Evolutionary conservation across 2,888 invertebrate species (phyloP), one percentile per base, ranked within the genome.

Genomic region (Allolobophora icterica): DNA sequence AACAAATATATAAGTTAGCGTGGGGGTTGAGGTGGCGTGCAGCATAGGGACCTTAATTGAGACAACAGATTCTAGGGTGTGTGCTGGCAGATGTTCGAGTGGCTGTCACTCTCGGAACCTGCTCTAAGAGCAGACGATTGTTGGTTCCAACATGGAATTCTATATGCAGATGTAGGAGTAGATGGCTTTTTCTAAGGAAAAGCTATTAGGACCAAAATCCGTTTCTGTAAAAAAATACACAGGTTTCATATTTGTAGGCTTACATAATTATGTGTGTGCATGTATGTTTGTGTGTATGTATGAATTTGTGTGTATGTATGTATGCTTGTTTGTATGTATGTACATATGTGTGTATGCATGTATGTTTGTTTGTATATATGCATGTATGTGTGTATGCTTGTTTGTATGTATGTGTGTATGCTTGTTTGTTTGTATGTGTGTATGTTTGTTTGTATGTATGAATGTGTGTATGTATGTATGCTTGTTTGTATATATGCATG

Each of bases 341-440:
- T 40, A 71, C 38, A 6, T 90, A 38, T 38, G 90, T 90, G 84
- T 35, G 83, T 90, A 35, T 58, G 35, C 71, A 1, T 45, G 52
- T 90, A 24, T 71, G 34, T 90, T 4, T 13, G 19, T 38, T 42
- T 83, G 83, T 89, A 34, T 38, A 4, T 89, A 40, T 90, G 89
- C 90, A n/a, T 40, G 58, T 91, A 71, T 90, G 84, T 90, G 91
- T 90, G 90, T 91, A 71, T 91, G 90, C 84, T 52, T 90, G 83
- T 90, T 8, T 45, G 71, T 52, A 8, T 6, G 52, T 52, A 24
- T 52, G 52, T 52, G 24, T 52, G 24, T 52, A 11, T 52, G 24
- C 15, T 3, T 52, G 15, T 19, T 19, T 19, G 19, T 52, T 13
- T 52, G 13, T 52, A 19, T 52, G 52, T n/a, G n/a, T n/a, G n/a